Conservation (phyloP, 2,797 vertebrate genomes). For the Sebastes kiyomatsui region DNA sequence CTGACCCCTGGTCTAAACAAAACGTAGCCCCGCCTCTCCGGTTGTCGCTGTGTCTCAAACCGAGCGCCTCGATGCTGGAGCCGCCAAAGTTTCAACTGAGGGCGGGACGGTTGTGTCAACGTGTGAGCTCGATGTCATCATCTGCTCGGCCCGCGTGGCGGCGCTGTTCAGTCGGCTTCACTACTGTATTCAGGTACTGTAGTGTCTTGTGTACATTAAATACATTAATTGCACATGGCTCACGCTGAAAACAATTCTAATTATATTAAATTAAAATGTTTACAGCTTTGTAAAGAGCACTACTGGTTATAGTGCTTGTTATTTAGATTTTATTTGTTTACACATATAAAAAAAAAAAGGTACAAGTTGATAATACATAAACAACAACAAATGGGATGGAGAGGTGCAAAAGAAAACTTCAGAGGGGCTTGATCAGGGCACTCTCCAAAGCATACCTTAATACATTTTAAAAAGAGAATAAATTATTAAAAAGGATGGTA, state of each 20-base stretch:
- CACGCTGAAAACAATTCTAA: not conserved
- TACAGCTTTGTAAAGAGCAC: not conserved
- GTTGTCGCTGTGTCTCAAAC: fast-evolving
- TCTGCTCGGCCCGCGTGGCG: not conserved
- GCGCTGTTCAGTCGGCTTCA: slow-evolving; percentile 5
- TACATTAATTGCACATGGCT: not conserved
- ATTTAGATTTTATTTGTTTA: too few relatives aligned
- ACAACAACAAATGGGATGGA: too few relatives aligned
- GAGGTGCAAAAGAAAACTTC: too few relatives aligned
- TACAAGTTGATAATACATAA: too few relatives aligned
- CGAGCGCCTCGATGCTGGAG: not conserved
- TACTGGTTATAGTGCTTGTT: not conserved
- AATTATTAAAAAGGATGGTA: too few relatives aligned
- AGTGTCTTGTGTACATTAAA: not conserved
- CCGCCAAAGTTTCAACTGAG: slow-evolving; percentile 75
- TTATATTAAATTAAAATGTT: not conserved
- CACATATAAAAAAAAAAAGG: too few relatives aligned
- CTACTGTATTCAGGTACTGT: too few relatives aligned
- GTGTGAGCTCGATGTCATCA: not conserved
- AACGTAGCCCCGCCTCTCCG: slow-evolving; percentile 20
- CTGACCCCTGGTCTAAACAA: too few relatives aligned
- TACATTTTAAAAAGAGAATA: too few relatives aligned
- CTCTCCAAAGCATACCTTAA: too few relatives aligned
- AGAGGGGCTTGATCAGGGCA: too few relatives aligned
- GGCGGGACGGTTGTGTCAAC: slow-evolving; percentile 67